Base-by-base conservation (phyloP, 64 coral and sea anemone genomes). In the Montipora foliosa region DNA sequence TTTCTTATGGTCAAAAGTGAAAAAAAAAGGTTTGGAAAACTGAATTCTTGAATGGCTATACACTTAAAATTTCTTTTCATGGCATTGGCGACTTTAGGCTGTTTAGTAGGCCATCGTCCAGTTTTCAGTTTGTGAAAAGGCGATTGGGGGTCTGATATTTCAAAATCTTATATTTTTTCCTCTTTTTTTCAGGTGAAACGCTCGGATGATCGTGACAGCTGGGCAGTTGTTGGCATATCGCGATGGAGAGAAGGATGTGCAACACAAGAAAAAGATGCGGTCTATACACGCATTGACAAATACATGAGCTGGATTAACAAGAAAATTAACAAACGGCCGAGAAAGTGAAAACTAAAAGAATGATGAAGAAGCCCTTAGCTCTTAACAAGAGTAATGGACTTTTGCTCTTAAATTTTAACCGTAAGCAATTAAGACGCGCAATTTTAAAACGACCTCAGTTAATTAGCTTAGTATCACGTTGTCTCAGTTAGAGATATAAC, bases 241-340 rank as follows among this genome's bases (percentile, higher is more conserved):
- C 94, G 92, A 53, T 94, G 92, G 92, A 82, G 82, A n/a, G 89
- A 94, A 29, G 95, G 92, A 19, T 97, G 95, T 89, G 95, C 92
- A 8, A 37, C 59, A 7, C 72, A 75, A 1, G 95, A 92, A 15
- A 88, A 94, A 83, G 91, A 88, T 44, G 95, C 92, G n/a, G 89
- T 97, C 5, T 97, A 94, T 29, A 84, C 67, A 13, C 74, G 87
- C 90, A 73, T 97, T 21, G 55, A 94, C 77, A 92, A 17, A 19
- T 89, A 94, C n/a, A 71, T 87, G 14, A 52, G 29, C 59, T 97
- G 95, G 95, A 97, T 97, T 19, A 74, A 75, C 17, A 52, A 73
- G 22, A 86, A 19, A 50, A 86, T 71, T 19, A 86, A 51, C 6
- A 86, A 44, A 52, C 55, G 24, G 11, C 37, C 37, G 37, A 21